phyloP scores from a whole-genome alignment of 2,113 vertebrate species.

The Heptranchias perlo region DNA sequence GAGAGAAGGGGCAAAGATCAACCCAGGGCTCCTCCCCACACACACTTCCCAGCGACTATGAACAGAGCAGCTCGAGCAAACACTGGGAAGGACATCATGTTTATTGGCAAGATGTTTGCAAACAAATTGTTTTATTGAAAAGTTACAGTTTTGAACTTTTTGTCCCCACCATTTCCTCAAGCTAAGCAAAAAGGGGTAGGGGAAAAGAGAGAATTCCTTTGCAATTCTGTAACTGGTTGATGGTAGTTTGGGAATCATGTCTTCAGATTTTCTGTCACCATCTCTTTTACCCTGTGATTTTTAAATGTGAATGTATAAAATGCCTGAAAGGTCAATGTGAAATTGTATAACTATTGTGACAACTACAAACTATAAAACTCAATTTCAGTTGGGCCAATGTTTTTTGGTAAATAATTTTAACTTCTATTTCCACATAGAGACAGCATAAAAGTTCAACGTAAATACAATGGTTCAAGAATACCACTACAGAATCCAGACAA shows the following conservation, averaged over 20 bases:
- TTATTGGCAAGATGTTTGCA: neutral
- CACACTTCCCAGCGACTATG: neutral
- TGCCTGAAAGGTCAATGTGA: neutral
- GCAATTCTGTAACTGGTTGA: neutral
- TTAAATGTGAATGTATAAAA: neutral
- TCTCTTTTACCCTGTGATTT: neutral
- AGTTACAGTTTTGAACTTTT: neutral
- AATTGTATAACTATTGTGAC: neutral
- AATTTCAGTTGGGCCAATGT: neutral
- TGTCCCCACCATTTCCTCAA: neutral
- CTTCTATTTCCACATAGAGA: neutral
- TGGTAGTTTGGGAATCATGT: neutral
- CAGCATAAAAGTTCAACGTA: neutral
- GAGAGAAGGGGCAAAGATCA: neutral
- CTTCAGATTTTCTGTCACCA: neutral
- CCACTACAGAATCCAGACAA: neutral
- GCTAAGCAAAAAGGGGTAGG: neutral
- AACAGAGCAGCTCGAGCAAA: neutral
- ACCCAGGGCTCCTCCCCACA: neutral
- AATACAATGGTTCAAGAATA: too few species aligned
- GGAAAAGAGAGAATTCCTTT: neutral
- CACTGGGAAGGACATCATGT: neutral
- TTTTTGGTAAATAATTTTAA: neutral
- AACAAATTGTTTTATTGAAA: neutral
- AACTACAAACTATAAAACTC: neutral